Base-by-base conservation (phyloP, 2,888 invertebrate genomes). In the Achlya flavicornis region DNA sequence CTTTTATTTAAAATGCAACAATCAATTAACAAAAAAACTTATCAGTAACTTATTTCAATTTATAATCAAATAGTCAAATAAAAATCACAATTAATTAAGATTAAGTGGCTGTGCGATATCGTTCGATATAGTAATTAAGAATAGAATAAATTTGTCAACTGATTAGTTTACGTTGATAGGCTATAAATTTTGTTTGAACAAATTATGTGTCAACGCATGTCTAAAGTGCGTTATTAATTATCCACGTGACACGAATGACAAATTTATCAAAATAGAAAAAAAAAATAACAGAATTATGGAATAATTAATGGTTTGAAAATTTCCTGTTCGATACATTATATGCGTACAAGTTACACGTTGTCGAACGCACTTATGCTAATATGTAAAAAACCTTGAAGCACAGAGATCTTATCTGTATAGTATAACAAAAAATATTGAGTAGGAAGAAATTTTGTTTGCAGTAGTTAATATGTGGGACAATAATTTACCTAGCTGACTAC, bases 241-340 rank as follows among this genome's bases (percentile, higher is more conserved):
- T 60, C 11, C 38, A 59, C 12, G 12, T 48, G 48, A 35, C 16
- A 63, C 7, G 35, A 65, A 61, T 63, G 62, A 64, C 62, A 61
- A 66, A 62, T 62, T 66, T 65, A 41, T 3, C 4, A 41, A 41
- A 41, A 41, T 41, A 41, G 41, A 41, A 41, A 41, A 41, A 41
- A 12, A 3, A 63, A 62, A 63, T 64, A 66, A 59, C 68, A 48
- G 61, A 65, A 68, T 61, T 59, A 26, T 58, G 33, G 58, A 41
- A 57, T 64, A 66, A 65, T 64, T 65, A 68, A 69, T 69, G 65
- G 61, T 61, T 43, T 43, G 3, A 61, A 64, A 69, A 69, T 69
- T 68, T 70, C 69, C 69, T 72, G 72, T 58, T 64, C 66, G 63
- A 69, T 70, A 65, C 62, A 64, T 70, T 66, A 69, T 69, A 43